Conservation (phyloP, 2,797 vertebrate genomes). For the Borostomias antarcticus region DNA sequence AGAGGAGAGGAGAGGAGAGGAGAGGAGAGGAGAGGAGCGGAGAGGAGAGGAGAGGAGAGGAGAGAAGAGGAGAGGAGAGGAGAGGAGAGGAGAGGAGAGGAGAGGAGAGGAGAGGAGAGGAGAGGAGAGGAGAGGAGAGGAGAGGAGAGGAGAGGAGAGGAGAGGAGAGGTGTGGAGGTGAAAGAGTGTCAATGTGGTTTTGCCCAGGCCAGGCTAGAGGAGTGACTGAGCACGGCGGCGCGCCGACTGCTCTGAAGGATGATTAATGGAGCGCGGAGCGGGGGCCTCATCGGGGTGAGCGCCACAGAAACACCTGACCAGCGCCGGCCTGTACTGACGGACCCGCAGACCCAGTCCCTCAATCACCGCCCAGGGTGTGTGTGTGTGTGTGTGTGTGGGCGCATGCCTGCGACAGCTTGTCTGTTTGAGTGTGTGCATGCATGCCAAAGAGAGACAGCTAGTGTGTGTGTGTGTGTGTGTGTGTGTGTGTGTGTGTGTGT, state of each 20-base stretch:
- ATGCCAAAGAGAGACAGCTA: too few relatives aligned
- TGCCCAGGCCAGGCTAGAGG: neutral
- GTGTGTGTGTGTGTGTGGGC: slow-evolving; percentile 25
- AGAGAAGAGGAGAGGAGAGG: neutral
- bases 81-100: neutral
- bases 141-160: neutral
- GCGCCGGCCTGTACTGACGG: slow-evolving; percentile 62
- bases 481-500: slow-evolving; percentile 7
- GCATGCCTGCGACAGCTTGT: slow-evolving; percentile 23
- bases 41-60: neutral
- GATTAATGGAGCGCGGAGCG: slow-evolving; percentile 48
- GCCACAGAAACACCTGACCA: slow-evolving; percentile 67
- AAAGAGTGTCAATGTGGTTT: neutral
- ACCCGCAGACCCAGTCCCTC: slow-evolving; percentile 50
- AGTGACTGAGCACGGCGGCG: neutral
- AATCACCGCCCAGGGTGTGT: slow-evolving; percentile 52
- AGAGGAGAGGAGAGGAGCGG: neutral
- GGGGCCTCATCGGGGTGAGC: slow-evolving; percentile 52
- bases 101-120: neutral
- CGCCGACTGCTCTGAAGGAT: slow-evolving; percentile 45
- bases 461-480: slow-evolving; percentile 2
- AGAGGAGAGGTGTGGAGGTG: neutral
- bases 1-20: neutral
- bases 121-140: neutral
- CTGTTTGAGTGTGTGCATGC: neutral